phyloP scores from a whole-genome alignment of 2,113 vertebrate species.

The Australoheros scitulus region DNA sequence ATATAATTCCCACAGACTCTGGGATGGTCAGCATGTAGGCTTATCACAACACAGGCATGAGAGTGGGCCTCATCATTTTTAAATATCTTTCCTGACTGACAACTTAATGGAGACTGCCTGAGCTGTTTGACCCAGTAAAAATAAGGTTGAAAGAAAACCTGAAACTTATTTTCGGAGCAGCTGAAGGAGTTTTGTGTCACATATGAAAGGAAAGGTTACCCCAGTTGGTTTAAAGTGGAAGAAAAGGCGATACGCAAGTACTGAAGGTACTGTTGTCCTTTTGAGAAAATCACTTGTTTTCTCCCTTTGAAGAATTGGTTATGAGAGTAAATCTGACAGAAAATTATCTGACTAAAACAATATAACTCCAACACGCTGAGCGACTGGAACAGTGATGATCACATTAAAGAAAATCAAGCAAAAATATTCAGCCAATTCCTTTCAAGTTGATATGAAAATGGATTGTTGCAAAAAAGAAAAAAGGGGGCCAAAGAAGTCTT shows the following conservation, averaged over 20 bases:
- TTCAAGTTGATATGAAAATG: conserved; percentile 71
- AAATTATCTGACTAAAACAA: conserved; percentile 66
- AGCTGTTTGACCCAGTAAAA: conserved; percentile 1
- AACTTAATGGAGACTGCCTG: background rate
- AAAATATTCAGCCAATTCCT: conserved; percentile 66
- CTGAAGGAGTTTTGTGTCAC: background rate
- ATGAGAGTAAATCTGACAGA: conserved; percentile 63
- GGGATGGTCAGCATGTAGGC: background rate
- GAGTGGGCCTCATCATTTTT: background rate
- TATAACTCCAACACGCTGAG: conserved; percentile 50
- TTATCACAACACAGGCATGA: background rate
- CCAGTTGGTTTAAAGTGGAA: background rate
- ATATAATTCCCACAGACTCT: background rate
- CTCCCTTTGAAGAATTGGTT: conserved; percentile 54
- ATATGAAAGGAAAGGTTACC: conserved; percentile 22
- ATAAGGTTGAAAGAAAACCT: background rate
- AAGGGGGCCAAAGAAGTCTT: conserved; percentile 76
- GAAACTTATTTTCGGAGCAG: background rate
- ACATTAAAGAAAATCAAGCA: conserved; percentile 64
- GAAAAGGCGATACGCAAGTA: background rate
- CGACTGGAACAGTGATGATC: conserved; percentile 56
- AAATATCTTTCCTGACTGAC: conserved; percentile 2
- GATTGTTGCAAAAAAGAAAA: conserved; percentile 55
- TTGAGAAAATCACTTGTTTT: conserved; percentile 45
- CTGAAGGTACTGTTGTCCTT: conserved; percentile 20